These are phyloP conservation scores for Thripadectes ignobilis DNA, from an alignment of 2,797 vertebrate species.

Conservation along the genomic window DNA sequence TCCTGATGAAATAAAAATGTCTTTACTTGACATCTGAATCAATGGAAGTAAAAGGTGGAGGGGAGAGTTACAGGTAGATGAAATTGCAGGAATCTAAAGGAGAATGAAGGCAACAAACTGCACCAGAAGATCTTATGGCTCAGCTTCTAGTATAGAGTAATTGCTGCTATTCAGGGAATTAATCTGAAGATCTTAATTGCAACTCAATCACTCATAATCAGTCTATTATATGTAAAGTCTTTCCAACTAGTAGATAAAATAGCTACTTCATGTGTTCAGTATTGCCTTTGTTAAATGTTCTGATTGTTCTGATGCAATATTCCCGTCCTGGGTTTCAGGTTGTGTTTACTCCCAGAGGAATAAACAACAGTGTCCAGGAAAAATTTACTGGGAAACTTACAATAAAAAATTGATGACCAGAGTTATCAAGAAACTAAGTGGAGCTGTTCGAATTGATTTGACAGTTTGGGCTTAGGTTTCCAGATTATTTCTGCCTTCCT, in stretches of 20 bases:
- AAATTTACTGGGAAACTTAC: background rate
- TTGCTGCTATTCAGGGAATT: background rate
- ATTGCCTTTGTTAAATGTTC: background rate
- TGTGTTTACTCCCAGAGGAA: background rate
- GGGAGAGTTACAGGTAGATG: background rate
- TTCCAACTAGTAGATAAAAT: background rate
- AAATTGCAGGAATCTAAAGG: background rate
- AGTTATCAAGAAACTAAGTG: background rate
- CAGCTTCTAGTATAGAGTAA: background rate
- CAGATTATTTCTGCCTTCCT: background rate
- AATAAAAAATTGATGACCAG: background rate
- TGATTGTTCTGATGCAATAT: background rate
- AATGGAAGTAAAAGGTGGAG: background rate
- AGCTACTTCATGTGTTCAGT: background rate
- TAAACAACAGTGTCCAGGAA: background rate
- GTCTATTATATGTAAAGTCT: background rate
- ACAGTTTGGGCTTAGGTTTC: background rate
- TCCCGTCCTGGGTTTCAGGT: background rate
- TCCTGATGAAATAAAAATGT: background rate
- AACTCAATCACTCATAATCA: background rate
- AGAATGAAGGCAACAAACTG: background rate
- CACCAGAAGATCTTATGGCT: background rate
- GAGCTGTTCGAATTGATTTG: background rate
- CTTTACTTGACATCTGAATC: background rate
- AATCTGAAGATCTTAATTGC: conserved; percentile 10